Base-by-base conservation (phyloP, 2,888 invertebrate species). In the Argyresthia goedartella region DNA sequence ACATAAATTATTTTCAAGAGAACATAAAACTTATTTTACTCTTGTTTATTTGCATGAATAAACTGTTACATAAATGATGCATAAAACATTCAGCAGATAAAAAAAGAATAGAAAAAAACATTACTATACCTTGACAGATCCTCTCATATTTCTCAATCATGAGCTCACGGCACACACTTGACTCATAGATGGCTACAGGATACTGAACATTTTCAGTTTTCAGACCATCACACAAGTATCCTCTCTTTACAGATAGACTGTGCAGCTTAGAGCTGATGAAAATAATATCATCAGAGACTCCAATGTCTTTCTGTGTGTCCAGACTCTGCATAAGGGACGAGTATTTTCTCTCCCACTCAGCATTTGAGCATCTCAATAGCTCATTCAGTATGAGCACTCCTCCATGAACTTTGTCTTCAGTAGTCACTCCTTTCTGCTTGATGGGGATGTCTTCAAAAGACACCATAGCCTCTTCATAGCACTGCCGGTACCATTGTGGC, bases 351-450 rank as follows among this genome's bases (percentile, higher is more conserved):
- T 96, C 96, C 95, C 96, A 96, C 25, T 90, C 90, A 0, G 94
- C 91, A 82, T 98, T 97, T 44, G 96, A 93, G 69, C 95, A 95
- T 53, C 98, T 89, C 13, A 99, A 87, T 2, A 99, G 84, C 76
- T 99, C 99, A 80, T 99, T 98, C 34, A 98, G 87, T 15, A 98
- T 94, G 42, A 99, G 88, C 11, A 99, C 84, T 0, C 96, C 95
- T 35, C 98, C 98, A 72, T 99, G 98, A 15, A 95, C 91, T 69
- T 94, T 91, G 71, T 98, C 98, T 64, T 99, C 98, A 59, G 91
- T 90, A 3, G 92, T 92, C 52, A 93, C 91, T 55, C 94, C 93
- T 70, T 93, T 92, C 66, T 96, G 94, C 72, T 91, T 89, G 39
- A 73, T 60, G 43, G 81, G 73, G 51, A 81, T 64, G 45, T 93